A percentile compares a stretch with the other conserved stretches of the same genome.
Conservation (phyloP, 37 sponge, comb jelly and placozoan genomes). For the Aplysina aerophoba region DNA sequence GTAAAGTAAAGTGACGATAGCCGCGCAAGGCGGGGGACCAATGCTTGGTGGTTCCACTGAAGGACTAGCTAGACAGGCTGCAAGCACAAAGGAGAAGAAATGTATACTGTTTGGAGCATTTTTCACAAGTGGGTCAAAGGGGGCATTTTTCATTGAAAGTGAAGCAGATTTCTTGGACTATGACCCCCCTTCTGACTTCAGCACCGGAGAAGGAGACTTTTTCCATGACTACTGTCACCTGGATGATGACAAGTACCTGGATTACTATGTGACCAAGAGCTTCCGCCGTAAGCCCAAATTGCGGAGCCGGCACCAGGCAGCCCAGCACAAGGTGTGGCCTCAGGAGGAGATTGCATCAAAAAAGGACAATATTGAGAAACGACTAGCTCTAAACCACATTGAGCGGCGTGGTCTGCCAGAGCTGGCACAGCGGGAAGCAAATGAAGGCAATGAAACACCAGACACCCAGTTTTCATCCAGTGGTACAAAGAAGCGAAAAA, state of each 20-base stretch:
- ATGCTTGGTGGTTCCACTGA: neutral
- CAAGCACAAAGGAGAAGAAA: neutral
- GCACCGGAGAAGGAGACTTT: neutral
- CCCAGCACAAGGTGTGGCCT: slow-evolving; percentile 16
- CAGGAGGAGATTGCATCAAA: neutral
- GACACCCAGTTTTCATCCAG: neutral
- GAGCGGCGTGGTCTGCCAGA: slow-evolving; percentile 12
- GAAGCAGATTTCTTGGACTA: slow-evolving; percentile 11
- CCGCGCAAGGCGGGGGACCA: neutral
- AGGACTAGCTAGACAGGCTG: neutral
- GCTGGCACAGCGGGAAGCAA: neutral
- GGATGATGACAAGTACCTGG: neutral
- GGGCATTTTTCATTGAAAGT: slow-evolving; percentile 17
- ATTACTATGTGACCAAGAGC: slow-evolving; percentile 4
- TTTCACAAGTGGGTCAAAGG: neutral
- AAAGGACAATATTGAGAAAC: slow-evolving; percentile 9
- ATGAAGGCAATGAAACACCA: neutral
- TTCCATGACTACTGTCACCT: neutral
- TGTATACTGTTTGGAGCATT: neutral
- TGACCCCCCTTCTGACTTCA: neutral
- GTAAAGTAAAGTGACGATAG: too few species aligned
- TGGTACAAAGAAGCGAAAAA: neutral
- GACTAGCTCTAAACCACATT: neutral
- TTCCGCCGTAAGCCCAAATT: neutral
- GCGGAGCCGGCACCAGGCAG: neutral